These are phyloP conservation scores for Tridacna crocea DNA, from an alignment of 2,888 invertebrate genomes.

Conservation along the genomic window DNA sequence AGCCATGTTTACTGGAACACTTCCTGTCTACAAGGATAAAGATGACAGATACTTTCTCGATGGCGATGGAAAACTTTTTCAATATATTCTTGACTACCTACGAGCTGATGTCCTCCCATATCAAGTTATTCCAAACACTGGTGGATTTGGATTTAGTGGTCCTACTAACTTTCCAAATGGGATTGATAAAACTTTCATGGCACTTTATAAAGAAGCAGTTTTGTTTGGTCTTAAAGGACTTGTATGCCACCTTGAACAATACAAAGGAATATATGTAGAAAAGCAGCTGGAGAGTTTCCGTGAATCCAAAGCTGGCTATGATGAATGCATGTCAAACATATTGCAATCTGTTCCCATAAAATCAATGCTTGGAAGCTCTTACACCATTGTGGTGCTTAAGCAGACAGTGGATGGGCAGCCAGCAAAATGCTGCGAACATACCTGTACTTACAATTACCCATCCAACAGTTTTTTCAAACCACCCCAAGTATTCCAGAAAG, in stretches of 20 bases:
- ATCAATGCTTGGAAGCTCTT: slow-evolving; percentile 23
- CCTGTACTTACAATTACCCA: not conserved
- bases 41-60: slow-evolving; percentile 79
- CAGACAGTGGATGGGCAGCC: slow-evolving; percentile 17
- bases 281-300: slow-evolving; percentile 36
- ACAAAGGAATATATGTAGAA: slow-evolving; percentile 29
- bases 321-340: slow-evolving; percentile 27
- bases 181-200: not conserved
- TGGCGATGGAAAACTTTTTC: slow-evolving; percentile 75
- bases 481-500: not conserved
- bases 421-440: slow-evolving; percentile 40
- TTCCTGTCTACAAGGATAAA: slow-evolving; percentile 70
- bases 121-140: not conserved
- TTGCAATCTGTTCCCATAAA: slow-evolving; percentile 28
- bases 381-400: slow-evolving; percentile 22
- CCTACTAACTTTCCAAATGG: not conserved
- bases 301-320: slow-evolving; percentile 30
- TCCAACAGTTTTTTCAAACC: slow-evolving; percentile 2
- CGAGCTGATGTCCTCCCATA: not conserved
- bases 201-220: slow-evolving; percentile 70
- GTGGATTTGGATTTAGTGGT: slow-evolving; percentile 21
- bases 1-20: slow-evolving; percentile 80
- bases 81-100: slow-evolving; percentile 76
- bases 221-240: slow-evolving; percentile 68
- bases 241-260: slow-evolving; percentile 26